Base-by-base conservation (phyloP, 2,888 invertebrate species). In the Beris chalybata region DNA sequence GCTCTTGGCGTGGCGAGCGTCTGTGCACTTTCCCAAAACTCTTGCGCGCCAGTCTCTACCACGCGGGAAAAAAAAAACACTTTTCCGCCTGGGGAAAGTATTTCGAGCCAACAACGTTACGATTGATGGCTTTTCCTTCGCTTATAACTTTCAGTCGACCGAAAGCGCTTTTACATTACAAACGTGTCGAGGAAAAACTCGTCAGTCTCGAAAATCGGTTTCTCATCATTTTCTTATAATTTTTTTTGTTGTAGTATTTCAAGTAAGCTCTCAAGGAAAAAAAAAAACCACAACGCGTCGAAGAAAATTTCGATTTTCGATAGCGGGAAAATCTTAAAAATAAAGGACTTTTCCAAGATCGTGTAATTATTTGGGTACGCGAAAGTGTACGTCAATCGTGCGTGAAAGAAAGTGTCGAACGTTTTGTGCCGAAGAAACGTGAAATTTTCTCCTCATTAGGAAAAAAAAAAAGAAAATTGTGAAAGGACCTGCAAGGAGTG, bases 131-230 rank as follows among this genome's bases (percentile, higher is more conserved):
- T 59, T 50, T 59, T 50, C 32, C 59, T 13, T 9, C 32, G 59
- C n/a, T n/a, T 30, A 50, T 59, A 50, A 59, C 48, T 59, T 59
- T 59, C 59, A 59, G 59, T 59, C 59, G 59, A 59, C 59, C 48
- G 59, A 59, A 59, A 59, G 59, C 59, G 50, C 59, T 59, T 59
- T 59, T 29, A 59, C 59, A 12, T 31, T 22, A 31, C 48, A 48
- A 32, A 59, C 59, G 59, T 48, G 59, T 59, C 59, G 59, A 11
- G 50, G 31, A 50, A 47, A 44, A 50, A 50, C 32, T 59, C 50
- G 50, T 48, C 13, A 32, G 31, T 32, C 48, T 50, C 48, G 50
- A 13, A 50, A 32, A 59, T 50, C 59, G 59, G 59, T 59, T 59
- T 59, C 48, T 32, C 15, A 45, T 58, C 1, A 38, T 38, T 38